A percentile compares a stretch with the other conserved stretches of the same genome.
phyloP scores from a whole-genome alignment of 2,888 invertebrate genomes.

The Erebia palarica region DNA sequence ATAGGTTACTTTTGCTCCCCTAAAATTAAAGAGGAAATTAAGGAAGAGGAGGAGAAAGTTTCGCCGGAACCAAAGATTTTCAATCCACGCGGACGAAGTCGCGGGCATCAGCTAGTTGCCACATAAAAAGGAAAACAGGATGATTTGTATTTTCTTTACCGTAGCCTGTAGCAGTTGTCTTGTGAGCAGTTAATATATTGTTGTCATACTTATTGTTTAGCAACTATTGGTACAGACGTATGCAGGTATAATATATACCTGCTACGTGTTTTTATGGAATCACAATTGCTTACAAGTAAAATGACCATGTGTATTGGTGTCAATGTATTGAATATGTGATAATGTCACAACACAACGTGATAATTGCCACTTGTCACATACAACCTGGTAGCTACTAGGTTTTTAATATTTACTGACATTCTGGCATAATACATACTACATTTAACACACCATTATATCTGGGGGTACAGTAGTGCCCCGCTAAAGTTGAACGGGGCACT shows the following conservation, averaged over 20 bases:
- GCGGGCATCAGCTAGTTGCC: too few species aligned
- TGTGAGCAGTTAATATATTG: too few species aligned
- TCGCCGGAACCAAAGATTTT: too few species aligned
- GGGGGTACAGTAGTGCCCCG: too few species aligned
- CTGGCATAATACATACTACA: not conserved
- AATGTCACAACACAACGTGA: conserved; percentile 26
- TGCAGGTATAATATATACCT: not conserved
- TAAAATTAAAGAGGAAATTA: too few species aligned
- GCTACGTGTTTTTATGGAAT: conserved; percentile 27
- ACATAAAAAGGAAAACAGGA: not conserved
- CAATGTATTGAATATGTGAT: conserved; percentile 24
- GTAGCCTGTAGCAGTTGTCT: too few species aligned
- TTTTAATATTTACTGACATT: not conserved
- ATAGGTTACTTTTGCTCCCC: too few species aligned
- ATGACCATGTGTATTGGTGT: conserved; percentile 31
- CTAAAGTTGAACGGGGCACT: too few species aligned
- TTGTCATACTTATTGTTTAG: not conserved
- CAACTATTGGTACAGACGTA: conserved; percentile 11
- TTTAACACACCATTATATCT: too few species aligned
- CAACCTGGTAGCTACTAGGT: not conserved
- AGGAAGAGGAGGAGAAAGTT: too few species aligned
- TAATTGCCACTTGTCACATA: conserved; percentile 13
- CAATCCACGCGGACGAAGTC: too few species aligned
- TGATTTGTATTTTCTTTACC: not conserved
- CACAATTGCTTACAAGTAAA: conserved; percentile 25